Evolutionary conservation across 2,113 vertebrate genomes (phyloP).

Genomic region (Periophthalmus modestus): DNA sequence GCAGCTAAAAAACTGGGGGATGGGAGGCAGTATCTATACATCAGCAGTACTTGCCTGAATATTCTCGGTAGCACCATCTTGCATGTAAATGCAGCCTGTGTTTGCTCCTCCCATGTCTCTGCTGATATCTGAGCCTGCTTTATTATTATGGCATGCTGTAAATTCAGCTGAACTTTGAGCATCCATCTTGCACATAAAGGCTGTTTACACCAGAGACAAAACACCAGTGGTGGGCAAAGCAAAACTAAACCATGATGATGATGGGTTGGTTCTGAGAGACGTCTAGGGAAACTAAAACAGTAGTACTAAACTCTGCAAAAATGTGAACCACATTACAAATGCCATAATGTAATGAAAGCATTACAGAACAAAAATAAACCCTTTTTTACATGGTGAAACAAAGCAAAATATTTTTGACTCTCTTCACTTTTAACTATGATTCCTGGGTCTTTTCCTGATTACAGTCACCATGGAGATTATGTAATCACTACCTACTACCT

Average conservation of each 20-base stretch:
- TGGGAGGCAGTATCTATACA: slow-evolving; percentile 64
- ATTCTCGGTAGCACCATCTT: slow-evolving; percentile 47
- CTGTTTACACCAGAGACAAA: not conserved
- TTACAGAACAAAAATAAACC: not conserved
- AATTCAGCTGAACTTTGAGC: slow-evolving; percentile 75
- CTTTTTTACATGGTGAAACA: not conserved
- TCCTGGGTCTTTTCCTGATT: not conserved
- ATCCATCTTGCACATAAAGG: slow-evolving; percentile 36
- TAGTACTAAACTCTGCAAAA: slow-evolving; percentile 14
- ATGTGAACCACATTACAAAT: slow-evolving; percentile 4
- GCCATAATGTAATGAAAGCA: not conserved
- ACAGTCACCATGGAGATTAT: slow-evolving; percentile 8
- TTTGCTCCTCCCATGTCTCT: slow-evolving; percentile 55
- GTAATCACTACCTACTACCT: slow-evolving; percentile 2
- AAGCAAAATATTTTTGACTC: not conserved
- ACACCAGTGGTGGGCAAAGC: not conserved
- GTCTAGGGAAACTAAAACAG: not conserved
- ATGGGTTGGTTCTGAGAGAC: not conserved
- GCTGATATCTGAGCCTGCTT: slow-evolving; percentile 48
- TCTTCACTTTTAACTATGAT: not conserved
- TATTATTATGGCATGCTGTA: slow-evolving; percentile 66
- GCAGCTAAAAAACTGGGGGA: slow-evolving; percentile 55
- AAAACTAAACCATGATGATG: slow-evolving; percentile 14
- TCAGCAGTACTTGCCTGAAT: slow-evolving; percentile 56
- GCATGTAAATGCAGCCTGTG: slow-evolving; percentile 65